These are phyloP conservation scores for Leptopilina myrica DNA, from an alignment of 2,888 invertebrate species.

Conservation along the genomic window DNA sequence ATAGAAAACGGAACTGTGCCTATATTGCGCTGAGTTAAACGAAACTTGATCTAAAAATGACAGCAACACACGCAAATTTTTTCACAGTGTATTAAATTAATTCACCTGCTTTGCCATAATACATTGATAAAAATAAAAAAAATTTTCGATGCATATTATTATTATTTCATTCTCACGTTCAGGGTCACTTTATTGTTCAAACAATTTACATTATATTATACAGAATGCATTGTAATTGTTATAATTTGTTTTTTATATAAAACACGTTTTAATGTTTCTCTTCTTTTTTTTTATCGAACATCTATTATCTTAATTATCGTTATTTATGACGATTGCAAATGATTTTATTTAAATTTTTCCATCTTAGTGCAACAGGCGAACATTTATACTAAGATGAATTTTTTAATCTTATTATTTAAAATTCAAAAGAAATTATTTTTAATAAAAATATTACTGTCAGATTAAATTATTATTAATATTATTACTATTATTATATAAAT, in stretches of 20 bases:
- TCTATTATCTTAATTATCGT: no score
- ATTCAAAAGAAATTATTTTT: no score
- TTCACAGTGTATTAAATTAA: constrained; percentile 19
- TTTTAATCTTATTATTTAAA: no score
- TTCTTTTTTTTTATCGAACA: neutral
- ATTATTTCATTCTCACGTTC: constrained; percentile 21
- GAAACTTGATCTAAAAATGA: constrained; percentile 36
- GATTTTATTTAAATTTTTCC: no score
- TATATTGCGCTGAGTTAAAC: constrained; percentile 3
- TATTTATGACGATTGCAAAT: no score
- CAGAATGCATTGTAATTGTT: neutral
- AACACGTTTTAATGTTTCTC: neutral
- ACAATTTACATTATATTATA: no score
- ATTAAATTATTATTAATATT: no score
- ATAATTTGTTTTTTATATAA: neutral
- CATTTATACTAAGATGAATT: no score
- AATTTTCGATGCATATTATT: no score
- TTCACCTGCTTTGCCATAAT: constrained; percentile 20
- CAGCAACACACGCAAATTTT: constrained; percentile 18
- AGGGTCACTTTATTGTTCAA: neutral
- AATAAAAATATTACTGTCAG: no score
- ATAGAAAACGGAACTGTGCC: constrained; percentile 24
- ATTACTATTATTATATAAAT: no score
- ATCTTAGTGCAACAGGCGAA: no score
- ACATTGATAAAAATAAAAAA: neutral